These are phyloP conservation scores for Meiosimyza decipiens DNA, from an alignment of 2,888 invertebrate genomes.

Conservation along the genomic window DNA sequence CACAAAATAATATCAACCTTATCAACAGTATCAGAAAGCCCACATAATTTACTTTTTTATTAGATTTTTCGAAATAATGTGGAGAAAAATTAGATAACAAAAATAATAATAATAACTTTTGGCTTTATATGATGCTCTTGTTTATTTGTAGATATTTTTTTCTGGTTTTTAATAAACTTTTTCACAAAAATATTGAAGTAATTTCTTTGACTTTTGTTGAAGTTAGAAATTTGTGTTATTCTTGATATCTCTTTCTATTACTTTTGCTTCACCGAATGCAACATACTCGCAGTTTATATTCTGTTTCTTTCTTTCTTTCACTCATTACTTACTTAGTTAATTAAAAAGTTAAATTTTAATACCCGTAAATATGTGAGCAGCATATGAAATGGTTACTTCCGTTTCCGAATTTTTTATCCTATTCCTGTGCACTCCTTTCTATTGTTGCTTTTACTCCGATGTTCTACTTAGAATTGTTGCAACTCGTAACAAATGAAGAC, in stretches of 20 bases:
- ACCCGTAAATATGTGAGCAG: neutral
- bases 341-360: slow-evolving; percentile 39
- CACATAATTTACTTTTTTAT: neutral
- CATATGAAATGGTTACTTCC: neutral
- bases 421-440: neutral
- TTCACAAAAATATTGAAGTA: too few species aligned
- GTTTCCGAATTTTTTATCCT: neutral
- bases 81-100: neutral
- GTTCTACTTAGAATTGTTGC: too few species aligned
- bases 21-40: neutral
- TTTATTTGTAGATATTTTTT: too few species aligned
- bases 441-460: neutral
- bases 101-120: neutral
- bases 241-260: slow-evolving; percentile 16
- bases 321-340: slow-evolving; percentile 25
- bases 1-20: neutral
- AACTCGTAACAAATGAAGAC: too few species aligned
- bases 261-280: neutral
- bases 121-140: neutral
- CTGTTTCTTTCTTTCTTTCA: neutral
- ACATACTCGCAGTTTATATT: too few species aligned
- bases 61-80: too few species aligned
- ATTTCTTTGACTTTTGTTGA: neutral
- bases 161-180: too few species aligned
- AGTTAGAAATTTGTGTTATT: neutral